These are phyloP conservation scores for Brienomyrus longianalis DNA, from an alignment of 2,113 vertebrate species.

Conservation along the genomic window DNA sequence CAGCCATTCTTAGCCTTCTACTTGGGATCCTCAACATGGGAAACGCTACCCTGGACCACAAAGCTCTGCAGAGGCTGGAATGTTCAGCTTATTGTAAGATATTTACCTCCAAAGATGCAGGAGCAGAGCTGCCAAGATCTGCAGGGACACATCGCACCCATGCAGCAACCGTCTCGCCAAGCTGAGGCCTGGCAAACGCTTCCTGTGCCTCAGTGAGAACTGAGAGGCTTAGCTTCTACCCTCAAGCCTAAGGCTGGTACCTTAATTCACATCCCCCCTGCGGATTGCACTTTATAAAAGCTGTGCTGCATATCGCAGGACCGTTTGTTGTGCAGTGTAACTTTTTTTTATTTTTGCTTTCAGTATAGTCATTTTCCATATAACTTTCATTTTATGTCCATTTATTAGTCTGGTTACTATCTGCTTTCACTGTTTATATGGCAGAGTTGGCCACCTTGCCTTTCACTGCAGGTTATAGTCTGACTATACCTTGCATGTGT, in stretches of 20 bases:
- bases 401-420: neutral
- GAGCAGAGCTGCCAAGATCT: neutral
- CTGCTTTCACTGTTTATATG: neutral
- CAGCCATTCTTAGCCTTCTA: neutral
- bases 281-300: neutral
- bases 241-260: neutral
- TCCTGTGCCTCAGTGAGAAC: neutral
- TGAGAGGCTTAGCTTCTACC: neutral
- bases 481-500: neutral
- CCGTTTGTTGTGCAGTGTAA: neutral
- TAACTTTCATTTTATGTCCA: neutral
- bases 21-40: neutral
- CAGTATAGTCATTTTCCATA: neutral
- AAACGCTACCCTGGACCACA: neutral
- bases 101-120: neutral
- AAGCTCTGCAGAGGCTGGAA: neutral
- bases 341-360: neutral
- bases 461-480: neutral
- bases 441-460: neutral
- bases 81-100: neutral
- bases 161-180: neutral
- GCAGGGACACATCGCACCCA: neutral
- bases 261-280: neutral
- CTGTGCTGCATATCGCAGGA: neutral
- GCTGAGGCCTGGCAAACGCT: neutral